Conservation (phyloP, 2,797 vertebrate genomes). For the Harpagifer antarcticus region DNA sequence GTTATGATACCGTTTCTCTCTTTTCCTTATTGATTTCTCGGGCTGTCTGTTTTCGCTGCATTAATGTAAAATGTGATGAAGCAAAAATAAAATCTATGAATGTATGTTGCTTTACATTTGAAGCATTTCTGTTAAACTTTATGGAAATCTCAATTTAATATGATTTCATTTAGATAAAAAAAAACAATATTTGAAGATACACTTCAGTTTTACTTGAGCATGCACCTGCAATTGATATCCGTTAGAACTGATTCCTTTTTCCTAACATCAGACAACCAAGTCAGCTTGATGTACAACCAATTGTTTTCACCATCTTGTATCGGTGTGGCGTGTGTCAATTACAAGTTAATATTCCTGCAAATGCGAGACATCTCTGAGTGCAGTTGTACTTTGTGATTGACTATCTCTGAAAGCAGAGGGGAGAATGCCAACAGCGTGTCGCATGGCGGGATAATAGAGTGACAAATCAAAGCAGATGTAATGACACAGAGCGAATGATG, state of each 20-base stretch:
- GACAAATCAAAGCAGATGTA: conserved; percentile 58
- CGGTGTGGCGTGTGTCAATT: conserved; percentile 3
- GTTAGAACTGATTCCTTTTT: background rate
- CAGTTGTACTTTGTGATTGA: conserved; percentile 27
- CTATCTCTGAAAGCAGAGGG: conserved; percentile 34
- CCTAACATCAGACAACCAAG: background rate
- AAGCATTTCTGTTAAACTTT: background rate
- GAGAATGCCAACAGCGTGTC: background rate
- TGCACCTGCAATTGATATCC: background rate
- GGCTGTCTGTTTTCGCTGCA: background rate
- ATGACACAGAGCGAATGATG: conserved; percentile 39
- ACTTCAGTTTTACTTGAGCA: conserved; percentile 1
- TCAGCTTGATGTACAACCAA: background rate
- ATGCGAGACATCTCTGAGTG: conserved; percentile 24
- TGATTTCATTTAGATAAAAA: background rate
- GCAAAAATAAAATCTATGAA: no score
- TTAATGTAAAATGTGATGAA: background rate
- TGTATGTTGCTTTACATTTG: background rate
- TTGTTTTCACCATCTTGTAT: conserved; percentile 15
- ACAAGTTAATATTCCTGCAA: conserved; percentile 17
- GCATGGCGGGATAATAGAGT: conserved; percentile 43
- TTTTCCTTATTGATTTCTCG: conserved; percentile 2
- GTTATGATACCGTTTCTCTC: background rate
- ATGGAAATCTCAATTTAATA: background rate
- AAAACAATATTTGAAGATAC: background rate